Percentiles rank a stretch among this genome's conserved stretches.
phyloP scores from a whole-genome alignment of 2,797 vertebrate genomes.

The Eulemur mongoz region DNA sequence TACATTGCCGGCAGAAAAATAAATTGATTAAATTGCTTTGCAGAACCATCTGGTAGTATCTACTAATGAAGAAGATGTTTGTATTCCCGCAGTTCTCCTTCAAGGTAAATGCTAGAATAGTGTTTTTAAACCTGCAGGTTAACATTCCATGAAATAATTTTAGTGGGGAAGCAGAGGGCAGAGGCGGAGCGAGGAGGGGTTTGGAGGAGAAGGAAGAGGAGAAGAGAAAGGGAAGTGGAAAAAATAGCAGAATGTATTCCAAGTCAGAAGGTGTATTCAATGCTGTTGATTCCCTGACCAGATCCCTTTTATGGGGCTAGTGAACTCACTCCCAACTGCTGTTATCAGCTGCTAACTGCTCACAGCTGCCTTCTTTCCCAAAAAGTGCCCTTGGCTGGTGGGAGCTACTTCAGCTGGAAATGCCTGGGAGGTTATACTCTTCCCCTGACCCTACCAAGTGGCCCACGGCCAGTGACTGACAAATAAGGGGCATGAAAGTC shows the following conservation, averaged over 20 bases:
- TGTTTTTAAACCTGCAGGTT: neutral
- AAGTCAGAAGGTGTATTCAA: neutral
- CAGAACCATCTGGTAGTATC: neutral
- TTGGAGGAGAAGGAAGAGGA: neutral
- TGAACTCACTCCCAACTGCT: neutral
- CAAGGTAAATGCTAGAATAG: neutral
- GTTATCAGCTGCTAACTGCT: neutral
- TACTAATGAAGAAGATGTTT: neutral
- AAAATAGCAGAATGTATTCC: neutral
- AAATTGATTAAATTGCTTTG: neutral
- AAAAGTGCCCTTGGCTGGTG: neutral
- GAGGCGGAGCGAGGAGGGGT: neutral
- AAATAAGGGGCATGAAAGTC: neutral
- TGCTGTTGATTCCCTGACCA: neutral
- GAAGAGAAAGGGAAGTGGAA: neutral
- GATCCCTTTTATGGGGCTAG: neutral
- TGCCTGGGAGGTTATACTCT: neutral
- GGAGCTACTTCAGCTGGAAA: slow-evolving; percentile 49
- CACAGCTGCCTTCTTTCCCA: neutral
- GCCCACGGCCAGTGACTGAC: neutral
- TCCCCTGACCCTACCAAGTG: neutral
- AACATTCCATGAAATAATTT: slow-evolving; percentile 4
- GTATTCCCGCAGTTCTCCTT: neutral
- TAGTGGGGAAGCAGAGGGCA: neutral
- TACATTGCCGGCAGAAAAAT: neutral